Evolutionary conservation across 2,888 invertebrate genomes (phyloP).

Genomic region (Tetragnatha montana): DNA sequence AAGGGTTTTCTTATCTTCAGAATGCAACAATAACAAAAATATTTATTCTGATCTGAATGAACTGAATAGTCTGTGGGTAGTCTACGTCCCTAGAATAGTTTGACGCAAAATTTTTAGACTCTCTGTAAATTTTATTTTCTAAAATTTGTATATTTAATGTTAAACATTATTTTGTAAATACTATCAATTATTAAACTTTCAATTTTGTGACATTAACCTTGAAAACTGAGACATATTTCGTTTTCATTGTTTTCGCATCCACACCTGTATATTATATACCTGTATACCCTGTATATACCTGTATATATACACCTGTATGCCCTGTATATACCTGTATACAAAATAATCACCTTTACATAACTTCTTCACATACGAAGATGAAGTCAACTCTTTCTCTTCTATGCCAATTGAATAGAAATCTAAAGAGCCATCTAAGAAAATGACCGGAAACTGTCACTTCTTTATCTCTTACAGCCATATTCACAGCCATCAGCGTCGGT

Average conservation of each 20-base stretch:
- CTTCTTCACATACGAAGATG: neutral
- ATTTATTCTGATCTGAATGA: no score
- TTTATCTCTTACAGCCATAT: no score
- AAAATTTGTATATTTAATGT: neutral
- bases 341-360: neutral
- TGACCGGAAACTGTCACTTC: slow-evolving; percentile 31
- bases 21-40: no score
- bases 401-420: neutral
- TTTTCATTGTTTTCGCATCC: neutral
- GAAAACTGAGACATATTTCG: neutral
- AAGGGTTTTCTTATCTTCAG: no score
- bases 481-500: no score
- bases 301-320: no score
- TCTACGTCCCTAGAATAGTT: no score
- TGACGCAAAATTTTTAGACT: no score
- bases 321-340: no score
- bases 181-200: neutral
- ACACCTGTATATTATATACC: neutral
- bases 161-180: neutral
- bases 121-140: no score
- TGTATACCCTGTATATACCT: no score
- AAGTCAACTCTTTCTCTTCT: neutral
- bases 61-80: no score
- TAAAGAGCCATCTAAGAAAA: slow-evolving; percentile 14
- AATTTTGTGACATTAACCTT: neutral